Evolutionary conservation across 2,888 invertebrate species (phyloP), one percentile per base, ranked within the genome.

Genomic region (Galerucella pusilla): DNA sequence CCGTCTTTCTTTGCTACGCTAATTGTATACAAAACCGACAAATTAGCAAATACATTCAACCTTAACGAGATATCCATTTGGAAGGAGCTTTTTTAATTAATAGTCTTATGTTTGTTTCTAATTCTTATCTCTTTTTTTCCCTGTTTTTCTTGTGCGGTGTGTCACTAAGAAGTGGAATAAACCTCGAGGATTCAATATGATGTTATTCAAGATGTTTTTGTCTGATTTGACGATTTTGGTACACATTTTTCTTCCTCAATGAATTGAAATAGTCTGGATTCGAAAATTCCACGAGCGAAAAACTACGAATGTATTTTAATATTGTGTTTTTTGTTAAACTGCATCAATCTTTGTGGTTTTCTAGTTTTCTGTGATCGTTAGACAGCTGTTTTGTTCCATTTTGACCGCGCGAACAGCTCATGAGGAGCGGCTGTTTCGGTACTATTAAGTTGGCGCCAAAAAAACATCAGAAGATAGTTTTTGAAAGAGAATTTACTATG

Each of bases 11-110:
- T 49, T 60, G n/a, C 59, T 54, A 60, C 66, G 60, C 66, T 72
- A 72, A 81, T 83, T 83, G 81, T 81, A 80, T 78, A 82, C 83
- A 83, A 84, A 84, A 83, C 84, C 83, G 81, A 84, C 84, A 82
- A 84, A 85, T 84, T 83, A 82, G 83, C 81, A 79, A 80, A 80
- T 81, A 80, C 81, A 81, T 81, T 81, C 78, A 78, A 74, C 75
- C 77, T 80, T 83, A 82, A 83, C 82, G 83, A 83, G 83, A 81
- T 83, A 82, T 82, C 81, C 81, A 81, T 83, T 80, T 78, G 75
- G 78, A 72, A 74, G 74, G 73, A 77, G 75, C 75, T 79, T 80
- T 78, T 78, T 81, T 81, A 83, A 83, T 82, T 81, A 82, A 78
- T 77, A 68, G 73, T 66, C 67, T 69, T 70, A 78, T 75, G 74